A percentile compares a stretch with the other conserved stretches of the same genome.
Evolutionary conservation across 2,113 vertebrate species (phyloP).

Genomic region (Pelobates fuscus): DNA sequence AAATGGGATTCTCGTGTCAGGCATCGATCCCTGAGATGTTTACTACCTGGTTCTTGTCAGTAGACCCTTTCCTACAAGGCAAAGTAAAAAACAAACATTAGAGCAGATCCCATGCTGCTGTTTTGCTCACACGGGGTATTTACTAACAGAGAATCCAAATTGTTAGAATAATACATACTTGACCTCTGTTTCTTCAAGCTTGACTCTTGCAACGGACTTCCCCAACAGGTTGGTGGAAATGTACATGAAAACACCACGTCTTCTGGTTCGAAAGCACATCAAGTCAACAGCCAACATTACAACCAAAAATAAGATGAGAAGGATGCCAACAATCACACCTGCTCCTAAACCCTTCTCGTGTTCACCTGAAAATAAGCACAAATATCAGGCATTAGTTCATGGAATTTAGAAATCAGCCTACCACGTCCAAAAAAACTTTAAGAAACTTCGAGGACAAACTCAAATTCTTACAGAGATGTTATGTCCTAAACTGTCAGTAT

Average conservation of each 20-base stretch:
- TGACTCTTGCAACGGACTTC: slow-evolving; percentile 60
- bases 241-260: slow-evolving; percentile 72
- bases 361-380: slow-evolving; percentile 21
- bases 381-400: neutral
- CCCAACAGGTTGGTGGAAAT: slow-evolving; percentile 69
- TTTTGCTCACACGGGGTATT: neutral
- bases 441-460: too few species aligned
- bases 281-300: slow-evolving; percentile 70
- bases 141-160: neutral
- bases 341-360: slow-evolving; percentile 61
- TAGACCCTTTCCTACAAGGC: slow-evolving; percentile 21
- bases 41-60: slow-evolving; percentile 26
- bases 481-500: too few species aligned
- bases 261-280: slow-evolving; percentile 74
- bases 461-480: too few species aligned
- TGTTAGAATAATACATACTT: slow-evolving; percentile 31
- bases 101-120: neutral
- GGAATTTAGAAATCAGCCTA: neutral
- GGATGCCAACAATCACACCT: slow-evolving; percentile 67
- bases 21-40: slow-evolving; percentile 32
- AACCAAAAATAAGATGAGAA: slow-evolving; percentile 71
- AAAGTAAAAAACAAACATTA: neutral
- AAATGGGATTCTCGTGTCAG: neutral
- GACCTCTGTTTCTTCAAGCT: slow-evolving; percentile 63
- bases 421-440: too few species aligned